phyloP scores from a whole-genome alignment of 92 coral and sea anemone species.

The Anthopleura xanthogrammica region DNA sequence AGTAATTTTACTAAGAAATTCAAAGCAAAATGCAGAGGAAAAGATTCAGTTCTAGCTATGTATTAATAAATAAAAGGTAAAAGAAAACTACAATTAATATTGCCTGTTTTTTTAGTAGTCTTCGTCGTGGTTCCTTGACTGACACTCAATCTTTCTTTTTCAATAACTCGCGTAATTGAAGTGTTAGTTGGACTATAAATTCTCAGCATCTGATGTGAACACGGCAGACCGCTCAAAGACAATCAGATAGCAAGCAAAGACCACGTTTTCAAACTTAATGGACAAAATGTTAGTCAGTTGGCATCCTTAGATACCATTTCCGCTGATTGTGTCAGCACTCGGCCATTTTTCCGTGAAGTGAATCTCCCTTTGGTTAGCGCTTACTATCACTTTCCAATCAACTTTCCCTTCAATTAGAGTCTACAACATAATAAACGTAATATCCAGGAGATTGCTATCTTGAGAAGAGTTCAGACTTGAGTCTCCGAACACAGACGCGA shows the following conservation, averaged over 20 bases:
- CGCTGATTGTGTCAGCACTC: slow-evolving; percentile 4
- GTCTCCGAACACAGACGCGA: slow-evolving; percentile 5
- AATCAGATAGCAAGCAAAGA: not conserved
- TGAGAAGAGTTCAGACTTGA: not conserved
- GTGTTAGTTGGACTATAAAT: not conserved
- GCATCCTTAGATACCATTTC: not conserved
- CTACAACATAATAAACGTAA: slow-evolving; percentile 3
- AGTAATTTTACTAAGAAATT: no score
- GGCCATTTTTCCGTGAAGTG: not conserved
- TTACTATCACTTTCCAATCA: slow-evolving; percentile 3
- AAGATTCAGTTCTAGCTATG: no score
- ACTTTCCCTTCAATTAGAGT: slow-evolving; percentile 1
- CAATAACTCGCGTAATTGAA: not conserved
- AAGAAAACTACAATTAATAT: no score
- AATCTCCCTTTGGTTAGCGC: not conserved
- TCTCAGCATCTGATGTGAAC: not conserved
- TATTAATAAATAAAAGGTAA: no score
- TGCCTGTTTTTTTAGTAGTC: not conserved
- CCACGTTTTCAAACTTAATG: not conserved
- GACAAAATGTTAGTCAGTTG: not conserved
- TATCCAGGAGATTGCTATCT: slow-evolving; percentile 10
- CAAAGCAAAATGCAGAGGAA: no score
- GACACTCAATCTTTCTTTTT: not conserved
- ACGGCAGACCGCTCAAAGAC: not conserved
- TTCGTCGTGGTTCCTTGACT: no score